A percentile compares a stretch with the other conserved stretches of the same genome.
Evolutionary conservation across 1,140 invertebrate genomes (phyloP).

Genomic region (Bactericera cockerelli): DNA sequence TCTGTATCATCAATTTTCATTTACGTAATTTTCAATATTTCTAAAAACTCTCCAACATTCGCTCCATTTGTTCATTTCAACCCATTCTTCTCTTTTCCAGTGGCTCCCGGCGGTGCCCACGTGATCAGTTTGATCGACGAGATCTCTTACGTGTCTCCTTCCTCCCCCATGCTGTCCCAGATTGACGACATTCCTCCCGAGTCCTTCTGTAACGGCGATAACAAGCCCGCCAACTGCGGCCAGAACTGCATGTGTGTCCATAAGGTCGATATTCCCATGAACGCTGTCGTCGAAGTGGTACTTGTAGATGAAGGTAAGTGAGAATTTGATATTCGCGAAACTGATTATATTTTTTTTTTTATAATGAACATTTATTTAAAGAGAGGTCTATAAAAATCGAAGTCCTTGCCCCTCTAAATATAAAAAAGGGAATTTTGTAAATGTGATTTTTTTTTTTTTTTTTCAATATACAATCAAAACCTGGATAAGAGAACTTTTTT

Average conservation of each 20-base stretch:
- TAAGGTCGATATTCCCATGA: conserved; percentile 58
- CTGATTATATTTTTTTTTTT: no score
- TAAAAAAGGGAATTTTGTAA: no score
- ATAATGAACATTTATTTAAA: no score
- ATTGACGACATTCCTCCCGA: conserved; percentile 61
- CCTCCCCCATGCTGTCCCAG: conserved; percentile 63
- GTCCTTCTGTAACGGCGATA: conserved; percentile 71
- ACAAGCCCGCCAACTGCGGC: conserved; percentile 57
- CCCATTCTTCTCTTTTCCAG: conserved; percentile 30
- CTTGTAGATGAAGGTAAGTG: conserved; percentile 63
- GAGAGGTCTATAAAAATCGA: no score
- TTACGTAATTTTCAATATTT: no score
- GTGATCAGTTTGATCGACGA: conserved; percentile 69
- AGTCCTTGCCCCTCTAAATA: no score
- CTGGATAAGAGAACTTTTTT: no score
- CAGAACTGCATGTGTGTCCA: conserved; percentile 72
- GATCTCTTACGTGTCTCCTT: conserved; percentile 66
- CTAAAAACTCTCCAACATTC: not conserved
- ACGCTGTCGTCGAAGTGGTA: conserved; percentile 63
- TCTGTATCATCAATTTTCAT: no score
- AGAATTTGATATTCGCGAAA: no score
- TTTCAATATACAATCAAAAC: no score
- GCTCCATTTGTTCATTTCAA: not conserved
- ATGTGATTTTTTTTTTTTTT: no score
- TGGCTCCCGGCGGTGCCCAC: conserved; percentile 61